These are phyloP conservation scores for Euura lappo DNA, from an alignment of 1,140 invertebrate genomes.

Conservation along the genomic window DNA sequence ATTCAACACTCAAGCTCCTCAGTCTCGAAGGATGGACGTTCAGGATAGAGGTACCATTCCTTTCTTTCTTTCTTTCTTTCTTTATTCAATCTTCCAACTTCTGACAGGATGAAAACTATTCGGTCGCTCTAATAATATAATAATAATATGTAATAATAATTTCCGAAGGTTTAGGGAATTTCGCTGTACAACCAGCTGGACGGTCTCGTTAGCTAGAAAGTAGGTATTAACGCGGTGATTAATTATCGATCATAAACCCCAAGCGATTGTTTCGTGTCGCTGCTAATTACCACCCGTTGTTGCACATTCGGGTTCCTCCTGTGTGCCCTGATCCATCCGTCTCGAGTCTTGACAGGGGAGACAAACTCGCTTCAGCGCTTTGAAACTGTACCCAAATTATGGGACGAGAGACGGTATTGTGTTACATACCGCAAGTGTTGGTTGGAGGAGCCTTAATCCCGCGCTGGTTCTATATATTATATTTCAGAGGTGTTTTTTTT, in stretches of 20 bases:
- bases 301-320: background rate
- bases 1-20: constrained; percentile 59
- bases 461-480: background rate
- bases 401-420: background rate
- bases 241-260: background rate
- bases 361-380: background rate
- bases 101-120: too few species aligned
- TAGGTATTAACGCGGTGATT: background rate
- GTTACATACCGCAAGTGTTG: background rate
- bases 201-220: too few species aligned
- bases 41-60: constrained; percentile 60
- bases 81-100: background rate
- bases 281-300: background rate
- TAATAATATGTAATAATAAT: too few species aligned
- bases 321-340: background rate
- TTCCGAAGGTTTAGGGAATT: too few species aligned
- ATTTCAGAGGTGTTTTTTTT: background rate
- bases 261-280: constrained; percentile 2
- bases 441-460: too few species aligned
- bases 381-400: background rate
- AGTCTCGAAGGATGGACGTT: constrained; percentile 66
- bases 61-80: background rate
- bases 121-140: too few species aligned
- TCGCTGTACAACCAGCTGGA: too few species aligned
- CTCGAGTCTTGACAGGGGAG: background rate